These are phyloP conservation scores for Cetonia aurata DNA, from an alignment of 2,888 invertebrate species.

Conservation along the genomic window DNA sequence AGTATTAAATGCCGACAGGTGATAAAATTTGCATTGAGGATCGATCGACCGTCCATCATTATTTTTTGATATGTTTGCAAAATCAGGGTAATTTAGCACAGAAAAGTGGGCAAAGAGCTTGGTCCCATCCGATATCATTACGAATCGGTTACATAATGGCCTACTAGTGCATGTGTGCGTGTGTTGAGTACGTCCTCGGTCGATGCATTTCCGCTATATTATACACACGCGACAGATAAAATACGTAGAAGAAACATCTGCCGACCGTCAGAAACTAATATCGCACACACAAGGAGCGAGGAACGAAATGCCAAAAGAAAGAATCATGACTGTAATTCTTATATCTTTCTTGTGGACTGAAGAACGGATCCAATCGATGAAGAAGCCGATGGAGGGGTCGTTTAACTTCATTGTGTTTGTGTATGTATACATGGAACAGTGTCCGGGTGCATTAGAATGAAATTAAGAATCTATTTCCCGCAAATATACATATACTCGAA, in stretches of 20 bases:
- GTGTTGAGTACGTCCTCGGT: constrained; percentile 14
- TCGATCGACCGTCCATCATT: too few relatives aligned
- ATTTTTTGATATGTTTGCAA: too few relatives aligned
- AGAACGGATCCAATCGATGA: constrained; percentile 25
- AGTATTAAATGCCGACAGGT: too few relatives aligned
- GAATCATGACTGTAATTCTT: constrained; percentile 34
- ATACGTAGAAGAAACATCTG: constrained; percentile 25
- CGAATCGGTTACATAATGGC: constrained; percentile 31
- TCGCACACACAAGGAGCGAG: background rate
- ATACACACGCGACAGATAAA: constrained; percentile 26
- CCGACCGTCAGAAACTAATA: constrained; percentile 33
- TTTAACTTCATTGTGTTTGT: constrained; percentile 24
- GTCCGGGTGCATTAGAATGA: constrained; percentile 27
- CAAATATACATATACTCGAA: constrained; percentile 23
- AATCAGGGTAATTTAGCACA: background rate
- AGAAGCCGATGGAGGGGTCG: constrained; percentile 22
- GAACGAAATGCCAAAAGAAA: constrained; percentile 17
- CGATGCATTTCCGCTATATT: constrained; percentile 35
- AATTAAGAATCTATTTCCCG: constrained; percentile 35
- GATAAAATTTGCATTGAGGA: too few relatives aligned
- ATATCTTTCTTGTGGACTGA: constrained; percentile 14
- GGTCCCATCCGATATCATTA: constrained; percentile 19
- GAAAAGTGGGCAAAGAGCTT: background rate
- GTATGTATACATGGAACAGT: constrained; percentile 9
- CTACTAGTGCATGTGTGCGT: constrained; percentile 1